phyloP scores from a whole-genome alignment of 2,797 vertebrate genomes.

The Takifugu rubripes region DNA sequence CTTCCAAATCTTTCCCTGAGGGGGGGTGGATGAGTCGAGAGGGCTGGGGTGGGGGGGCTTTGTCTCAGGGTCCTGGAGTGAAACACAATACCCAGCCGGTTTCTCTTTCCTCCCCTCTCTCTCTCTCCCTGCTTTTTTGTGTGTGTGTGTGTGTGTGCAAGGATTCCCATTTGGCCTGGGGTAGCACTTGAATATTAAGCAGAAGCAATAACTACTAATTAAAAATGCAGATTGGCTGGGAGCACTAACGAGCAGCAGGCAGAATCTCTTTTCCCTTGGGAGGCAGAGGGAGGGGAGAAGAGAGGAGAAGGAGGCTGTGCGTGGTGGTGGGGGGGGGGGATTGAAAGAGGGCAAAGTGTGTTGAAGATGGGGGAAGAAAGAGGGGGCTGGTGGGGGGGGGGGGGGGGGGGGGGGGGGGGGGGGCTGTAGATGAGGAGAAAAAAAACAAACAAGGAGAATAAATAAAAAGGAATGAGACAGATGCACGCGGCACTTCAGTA shows the following conservation, averaged over 20 bases:
- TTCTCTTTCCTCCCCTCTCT: conserved; percentile 65
- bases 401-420: conserved; percentile 4
- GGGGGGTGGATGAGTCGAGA: conserved; percentile 26
- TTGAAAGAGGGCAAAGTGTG: conserved; percentile 68
- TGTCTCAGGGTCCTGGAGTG: conserved; percentile 80
- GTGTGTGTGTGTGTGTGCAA: conserved; percentile 55
- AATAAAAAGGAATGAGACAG: conserved; percentile 76
- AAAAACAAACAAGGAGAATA: conserved; percentile 75
- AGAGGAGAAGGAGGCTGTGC: conserved; percentile 15
- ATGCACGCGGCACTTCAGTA: conserved; percentile 71
- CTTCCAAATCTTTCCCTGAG: conserved; percentile 77
- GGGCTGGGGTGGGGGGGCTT: conserved; percentile 56
- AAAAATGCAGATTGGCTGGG: conserved; percentile 86
- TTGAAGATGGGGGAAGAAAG: conserved; percentile 54
- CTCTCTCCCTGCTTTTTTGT: conserved; percentile 40
- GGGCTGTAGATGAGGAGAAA: conserved; percentile 40
- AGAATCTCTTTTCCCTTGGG: conserved; percentile 78
- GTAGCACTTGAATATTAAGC: conserved; percentile 87
- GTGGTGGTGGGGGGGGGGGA: conserved; percentile 18
- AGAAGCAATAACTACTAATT: conserved; percentile 87
- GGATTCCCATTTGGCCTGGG: conserved; percentile 83
- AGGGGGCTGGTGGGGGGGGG: conserved; percentile 7
- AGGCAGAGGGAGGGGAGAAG: conserved; percentile 39
- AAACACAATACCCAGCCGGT: conserved; percentile 82
- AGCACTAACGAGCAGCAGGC: conserved; percentile 85